Base-by-base conservation (phyloP, 2,888 invertebrate genomes). In the Spicauda simplicius region DNA sequence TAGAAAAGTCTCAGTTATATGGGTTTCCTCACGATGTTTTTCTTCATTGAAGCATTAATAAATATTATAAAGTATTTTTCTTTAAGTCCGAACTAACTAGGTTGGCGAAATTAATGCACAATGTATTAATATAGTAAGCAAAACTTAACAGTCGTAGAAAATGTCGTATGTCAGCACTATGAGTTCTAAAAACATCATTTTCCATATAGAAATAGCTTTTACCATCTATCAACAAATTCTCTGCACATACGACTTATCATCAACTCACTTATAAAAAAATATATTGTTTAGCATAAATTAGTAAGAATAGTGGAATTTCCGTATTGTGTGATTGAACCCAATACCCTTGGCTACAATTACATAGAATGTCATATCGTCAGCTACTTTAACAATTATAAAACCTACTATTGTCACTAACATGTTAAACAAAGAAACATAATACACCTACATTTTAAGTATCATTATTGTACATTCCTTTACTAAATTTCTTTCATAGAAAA, bases 291-390 rank as follows among this genome's bases (percentile, higher is more conserved):
- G 52, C 52, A 53, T 53, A 53, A 53, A 53, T 20, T 19, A 18
- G 25, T 53, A 71, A 77, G 66, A 73, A 77, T 74, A 70, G 76
- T 69, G 76, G 76, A 77, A 78, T 80, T 76, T 57, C 61, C n/a
- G n/a, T 68, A 78, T 76, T 74, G 72, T 60, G 76, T 80, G 14
- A 53, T 53, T 53, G 52, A 53, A 53, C 20, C 19, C 16, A 48
- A 48, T 16, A 48, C 48, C 48, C 14, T 12, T 3, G n/a, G 16
- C 4, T 48, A 48, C n/a, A 48, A 48, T 48, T 48, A 48, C 48
- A 48, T 0, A 16, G 48, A 48, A 48, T 48, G 48, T 8, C 4
- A 16, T 2, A 4, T 6, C 7, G 48, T 48, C 48, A 48, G 48
- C 48, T 2, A 16, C 16, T 48, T 4, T n/a, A 16, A 48, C 48